Evolutionary conservation across 2,113 vertebrate genomes (phyloP).

Genomic region (Trachemys scripta): DNA sequence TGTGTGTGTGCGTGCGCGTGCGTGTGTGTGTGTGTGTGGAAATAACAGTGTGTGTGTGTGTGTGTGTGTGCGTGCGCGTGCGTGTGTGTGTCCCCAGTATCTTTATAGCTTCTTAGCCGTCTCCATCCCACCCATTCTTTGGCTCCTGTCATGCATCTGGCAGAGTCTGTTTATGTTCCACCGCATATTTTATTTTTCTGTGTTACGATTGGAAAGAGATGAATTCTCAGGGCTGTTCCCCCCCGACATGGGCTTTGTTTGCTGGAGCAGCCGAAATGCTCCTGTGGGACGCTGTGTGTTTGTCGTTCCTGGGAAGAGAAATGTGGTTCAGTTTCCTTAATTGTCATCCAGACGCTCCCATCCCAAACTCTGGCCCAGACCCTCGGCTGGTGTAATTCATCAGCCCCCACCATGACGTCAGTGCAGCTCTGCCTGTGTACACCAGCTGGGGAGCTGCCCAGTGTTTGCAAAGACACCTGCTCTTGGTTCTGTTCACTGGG

Average conservation of each 20-base stretch:
- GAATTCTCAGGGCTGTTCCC: neutral
- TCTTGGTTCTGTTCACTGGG: neutral
- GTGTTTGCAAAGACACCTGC: neutral
- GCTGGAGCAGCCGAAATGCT: fast-evolving
- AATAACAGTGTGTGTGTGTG: no score
- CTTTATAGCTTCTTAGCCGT: conserved; percentile 25
- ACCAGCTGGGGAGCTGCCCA: neutral
- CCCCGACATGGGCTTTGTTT: neutral
- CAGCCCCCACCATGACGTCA: fast-evolving
- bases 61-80: neutral
- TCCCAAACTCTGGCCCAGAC: neutral
- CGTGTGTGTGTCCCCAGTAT: neutral
- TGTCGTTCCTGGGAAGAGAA: fast-evolving
- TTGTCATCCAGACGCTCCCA: neutral
- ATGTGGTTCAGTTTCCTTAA: fast-evolving
- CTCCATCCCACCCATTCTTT: conserved; percentile 4
- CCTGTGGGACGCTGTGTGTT: neutral
- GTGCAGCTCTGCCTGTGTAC: neutral
- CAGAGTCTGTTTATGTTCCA: neutral
- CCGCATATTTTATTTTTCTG: neutral
- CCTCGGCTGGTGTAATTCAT: neutral
- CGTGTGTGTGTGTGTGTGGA: no score
- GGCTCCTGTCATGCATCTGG: neutral
- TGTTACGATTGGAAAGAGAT: neutral
- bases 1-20: no score